Evolutionary conservation across 1,140 invertebrate species (phyloP), one percentile per base, ranked within the genome.

Genomic region (Anoplolepis gracilipes): DNA sequence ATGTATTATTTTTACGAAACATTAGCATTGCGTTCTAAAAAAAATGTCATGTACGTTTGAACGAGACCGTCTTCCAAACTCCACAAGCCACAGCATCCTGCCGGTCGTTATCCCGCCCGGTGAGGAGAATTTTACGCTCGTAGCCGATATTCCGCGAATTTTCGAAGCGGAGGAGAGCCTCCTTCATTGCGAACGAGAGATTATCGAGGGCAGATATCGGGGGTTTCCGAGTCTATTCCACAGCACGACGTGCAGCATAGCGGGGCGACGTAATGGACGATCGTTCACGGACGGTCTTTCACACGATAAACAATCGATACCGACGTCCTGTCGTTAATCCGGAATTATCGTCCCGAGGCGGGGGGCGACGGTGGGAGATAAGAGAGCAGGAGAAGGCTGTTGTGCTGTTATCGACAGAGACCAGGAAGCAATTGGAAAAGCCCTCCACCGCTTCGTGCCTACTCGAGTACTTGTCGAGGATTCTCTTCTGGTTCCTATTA

Each of bases 241-340:
- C 70, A n/a, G n/a, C 61, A 62, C 76, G 64, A 25, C 69, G 61
- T 82, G 87, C 77, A 86, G 39, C 72, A 82, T 88, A 61, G 85
- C 85, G 70, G 49, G 46, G 84, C 65, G 77, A 73, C 72, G 86
- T 87, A 90, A 90, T 89, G 64, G 85, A 82, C 79, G 88, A 90
- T 87, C 79, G 79, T 87, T 87, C 88, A 82, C 70, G 88, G 57
- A 85, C 59, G 57, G 77, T 72, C 77, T 90, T 90, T 90, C 88
- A 86, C 86, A 90, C 88, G 88, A 90, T 90, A 90, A 90, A 90
- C 88, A 89, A 90, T 90, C 88, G 86, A 85, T 90, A 90, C 70
- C 72, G 49, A 88, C 82, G 77, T 87, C 85, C 76, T 90, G 88
- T 90, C 89, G 86, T 90, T 90, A 90, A 90, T 90, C 86, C 76